Base-by-base conservation (phyloP, 1,140 invertebrate species). In the Macrobrachium rosenbergii region DNA sequence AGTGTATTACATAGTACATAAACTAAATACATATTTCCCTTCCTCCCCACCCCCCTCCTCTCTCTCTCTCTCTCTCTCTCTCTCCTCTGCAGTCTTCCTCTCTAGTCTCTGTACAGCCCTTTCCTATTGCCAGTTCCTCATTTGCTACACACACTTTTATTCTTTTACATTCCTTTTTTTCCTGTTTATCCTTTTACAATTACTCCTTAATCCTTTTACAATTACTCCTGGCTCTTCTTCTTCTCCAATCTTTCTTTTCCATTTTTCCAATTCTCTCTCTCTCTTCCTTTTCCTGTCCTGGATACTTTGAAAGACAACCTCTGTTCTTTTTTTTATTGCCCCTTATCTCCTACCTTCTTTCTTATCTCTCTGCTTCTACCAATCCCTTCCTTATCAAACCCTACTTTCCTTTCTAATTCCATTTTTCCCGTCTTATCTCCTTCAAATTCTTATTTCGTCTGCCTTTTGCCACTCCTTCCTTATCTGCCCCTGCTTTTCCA, bases 31-130 rank as follows among this genome's bases (percentile, higher is more conserved):
- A 37, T 37, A 37, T 37, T 1, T 37, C 28, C 28, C 28, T 37
- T n/a, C n/a, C n/a, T n/a, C n/a, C n/a, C n/a, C n/a, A n/a, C n/a
- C n/a, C n/a, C n/a, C 28, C 28, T 37, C 3, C 67, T 19, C 67
- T 72, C 67, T 72, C 67, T 72, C 67, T 72, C 67, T 72, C 67
- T 72, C 67, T 37, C 28, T 37, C 28, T 67, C 64, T 37, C 28
- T 67, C 64, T 67, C 64, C 64, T 23, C 3, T 37, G 28, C 28
- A 37, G 3, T 37, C 3, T 3, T 37, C 28, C 28, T 37, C 3
- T 37, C 3, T 37, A 37, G 1, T 3, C 28, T 37, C 28, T 37
- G 28, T 37, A 2, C 3, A 37, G 28, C 3, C 28, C 28, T 37
- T 3, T 2, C 28, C 28, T 37, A 37, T 37, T 37, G 3, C 28